Conservation (phyloP, 2,797 vertebrate species). For the Liparis tanakae region DNA sequence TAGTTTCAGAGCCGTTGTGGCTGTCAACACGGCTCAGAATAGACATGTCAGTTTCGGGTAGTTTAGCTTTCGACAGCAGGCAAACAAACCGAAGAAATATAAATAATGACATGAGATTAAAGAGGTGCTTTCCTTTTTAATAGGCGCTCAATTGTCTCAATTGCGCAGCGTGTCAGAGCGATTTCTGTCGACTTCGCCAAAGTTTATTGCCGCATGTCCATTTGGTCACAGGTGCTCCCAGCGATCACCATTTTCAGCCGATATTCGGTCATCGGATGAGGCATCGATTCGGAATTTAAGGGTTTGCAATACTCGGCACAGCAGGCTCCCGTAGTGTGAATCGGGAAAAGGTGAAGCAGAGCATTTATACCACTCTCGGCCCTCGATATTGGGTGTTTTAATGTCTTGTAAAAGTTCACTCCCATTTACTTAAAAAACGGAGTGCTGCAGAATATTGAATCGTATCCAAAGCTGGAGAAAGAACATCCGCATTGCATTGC, state of each 20-base stretch:
- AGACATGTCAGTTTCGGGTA: not conserved
- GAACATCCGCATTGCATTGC: too few species aligned
- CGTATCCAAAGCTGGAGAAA: not conserved
- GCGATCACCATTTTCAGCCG: not conserved
- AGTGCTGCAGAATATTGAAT: not conserved
- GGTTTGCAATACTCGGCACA: not conserved
- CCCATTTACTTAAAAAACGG: conserved; percentile 12
- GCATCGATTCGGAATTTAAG: not conserved
- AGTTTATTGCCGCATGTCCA: not conserved
- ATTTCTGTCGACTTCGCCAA: not conserved
- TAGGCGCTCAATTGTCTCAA: not conserved
- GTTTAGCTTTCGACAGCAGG: not conserved
- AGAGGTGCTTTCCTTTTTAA: not conserved
- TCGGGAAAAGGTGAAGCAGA: not conserved
- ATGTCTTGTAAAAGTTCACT: not conserved
- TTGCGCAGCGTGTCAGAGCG: not conserved
- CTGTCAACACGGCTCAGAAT: not conserved
- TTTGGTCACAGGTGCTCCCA: not conserved
- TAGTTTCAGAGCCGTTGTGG: conserved; percentile 7
- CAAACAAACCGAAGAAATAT: not conserved
- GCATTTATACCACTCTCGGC: not conserved
- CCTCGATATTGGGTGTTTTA: not conserved
- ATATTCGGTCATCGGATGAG: not conserved
- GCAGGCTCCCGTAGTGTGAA: not conserved
- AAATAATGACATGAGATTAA: not conserved